Base-by-base conservation (phyloP, 2,113 vertebrate genomes). In the Corydoras maculifer region DNA sequence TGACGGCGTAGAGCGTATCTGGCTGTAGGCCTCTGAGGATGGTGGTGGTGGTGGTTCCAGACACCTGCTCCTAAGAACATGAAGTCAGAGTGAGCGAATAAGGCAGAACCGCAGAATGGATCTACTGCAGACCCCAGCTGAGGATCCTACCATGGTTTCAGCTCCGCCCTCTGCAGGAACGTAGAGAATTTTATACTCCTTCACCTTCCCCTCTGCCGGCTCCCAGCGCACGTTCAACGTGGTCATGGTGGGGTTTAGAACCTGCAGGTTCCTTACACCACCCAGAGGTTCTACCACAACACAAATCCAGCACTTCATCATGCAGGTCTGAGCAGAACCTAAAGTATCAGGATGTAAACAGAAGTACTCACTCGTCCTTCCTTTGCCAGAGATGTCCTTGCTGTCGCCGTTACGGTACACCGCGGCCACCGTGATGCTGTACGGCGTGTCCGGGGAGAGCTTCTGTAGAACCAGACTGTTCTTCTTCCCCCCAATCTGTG, bases 161-260 rank as follows among this genome's bases (percentile, higher is more conserved):
- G 87, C 77, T 67, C 91, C 92, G 53, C 93, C 94, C 1, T 88
- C 84, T 0, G 91, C 85, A 0, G 93, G 93, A 3, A 77, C 81
- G 31, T 98, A 96, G 63, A 90, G 68, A 13, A 99, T 84, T 68
- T 91, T 95, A 85, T 99, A 99, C 67, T 95, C 94, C 3, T 90
- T 93, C 25, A 95, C 94, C 68, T 83, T 91, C 66, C 95, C 95
- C 79, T 98, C 95, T 0, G 95, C 95, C 0, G 93, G 91, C 80
- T 97, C 95, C 96, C 97, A 99, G 74, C 93, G 91, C 18, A 97
- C 85, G 12, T 91, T 97, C 77, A 99, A 76, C 1, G 93, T 92
- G 74, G 92, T 96, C 79, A 95, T 96, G 67, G 94, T 95, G 6
- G 95, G 95, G 77, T 98, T 94, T 64, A 94, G 79, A 13, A 97